Conservation (phyloP, 1,140 invertebrate species). For the Eumeta japonica region DNA sequence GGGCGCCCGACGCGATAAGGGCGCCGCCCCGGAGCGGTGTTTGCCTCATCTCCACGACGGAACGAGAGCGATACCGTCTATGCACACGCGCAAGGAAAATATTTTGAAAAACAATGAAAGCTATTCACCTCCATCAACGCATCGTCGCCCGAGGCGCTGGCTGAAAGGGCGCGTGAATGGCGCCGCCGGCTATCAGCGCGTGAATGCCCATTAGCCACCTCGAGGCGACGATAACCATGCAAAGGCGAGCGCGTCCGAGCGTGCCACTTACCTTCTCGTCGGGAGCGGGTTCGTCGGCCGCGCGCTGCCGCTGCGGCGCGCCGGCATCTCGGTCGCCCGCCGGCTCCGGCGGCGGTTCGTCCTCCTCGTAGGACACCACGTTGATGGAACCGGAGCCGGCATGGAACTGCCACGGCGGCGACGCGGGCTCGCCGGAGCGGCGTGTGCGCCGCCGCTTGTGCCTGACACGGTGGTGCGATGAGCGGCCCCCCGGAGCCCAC, state of each 20-base stretch:
- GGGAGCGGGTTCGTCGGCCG: conserved; percentile 22
- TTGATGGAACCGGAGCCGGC: conserved; percentile 28
- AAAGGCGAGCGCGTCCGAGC: conserved; percentile 19
- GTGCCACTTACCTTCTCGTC: conserved; percentile 33
- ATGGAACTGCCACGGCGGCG: conserved; percentile 44
- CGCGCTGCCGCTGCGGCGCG: conserved; percentile 40
- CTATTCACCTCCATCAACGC: conserved; percentile 42
- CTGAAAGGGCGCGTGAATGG: conserved; percentile 35
- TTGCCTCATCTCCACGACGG: conserved; percentile 18
- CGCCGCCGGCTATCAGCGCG: conserved; percentile 30
- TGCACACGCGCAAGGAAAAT: conserved; percentile 26
- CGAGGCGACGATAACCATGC: conserved; percentile 39
- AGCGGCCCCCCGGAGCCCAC: conserved; percentile 22
- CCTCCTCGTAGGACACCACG: conserved; percentile 36
- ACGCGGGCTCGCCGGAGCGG: conserved; percentile 27
- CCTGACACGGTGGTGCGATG: conserved; percentile 41
- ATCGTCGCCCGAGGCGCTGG: conserved; percentile 29
- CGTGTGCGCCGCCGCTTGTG: conserved; percentile 41
- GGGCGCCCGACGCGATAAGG: too few species aligned
- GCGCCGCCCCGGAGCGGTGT: conserved; percentile 27
- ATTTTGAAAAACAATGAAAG: conserved; percentile 42
- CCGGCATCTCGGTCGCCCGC: conserved; percentile 27
- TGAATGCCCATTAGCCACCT: conserved; percentile 40
- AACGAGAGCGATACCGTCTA: conserved; percentile 24
- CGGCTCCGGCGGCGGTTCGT: conserved; percentile 27